phyloP scores from a whole-genome alignment of 2,113 vertebrate species.

The Regulus satrapa region DNA sequence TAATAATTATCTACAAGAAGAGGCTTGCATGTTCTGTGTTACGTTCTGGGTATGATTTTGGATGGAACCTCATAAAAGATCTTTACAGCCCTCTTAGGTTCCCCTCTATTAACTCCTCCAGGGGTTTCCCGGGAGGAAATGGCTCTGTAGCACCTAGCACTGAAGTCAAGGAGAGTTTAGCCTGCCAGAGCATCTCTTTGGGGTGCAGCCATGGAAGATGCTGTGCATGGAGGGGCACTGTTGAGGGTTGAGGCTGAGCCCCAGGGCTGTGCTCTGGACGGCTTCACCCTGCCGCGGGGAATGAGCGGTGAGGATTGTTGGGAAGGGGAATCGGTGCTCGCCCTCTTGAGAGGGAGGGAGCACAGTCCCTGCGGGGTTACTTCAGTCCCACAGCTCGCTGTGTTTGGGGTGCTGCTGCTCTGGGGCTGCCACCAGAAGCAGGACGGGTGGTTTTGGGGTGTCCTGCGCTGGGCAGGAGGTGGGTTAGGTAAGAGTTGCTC shows the following conservation, averaged over 20 bases:
- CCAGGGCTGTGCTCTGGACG: no score
- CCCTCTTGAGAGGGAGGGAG: no score
- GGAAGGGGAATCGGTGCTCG: not conserved
- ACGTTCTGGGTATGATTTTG: not conserved
- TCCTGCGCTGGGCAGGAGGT: not conserved
- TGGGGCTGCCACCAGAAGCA: not conserved
- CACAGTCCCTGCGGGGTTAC: no score
- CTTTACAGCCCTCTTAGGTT: not conserved
- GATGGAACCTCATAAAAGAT: not conserved
- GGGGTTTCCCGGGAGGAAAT: not conserved
- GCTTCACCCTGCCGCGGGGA: no score
- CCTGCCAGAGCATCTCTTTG: rapidly evolving
- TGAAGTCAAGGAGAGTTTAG: not conserved
- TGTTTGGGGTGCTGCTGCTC: not conserved
- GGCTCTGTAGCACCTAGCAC: not conserved
- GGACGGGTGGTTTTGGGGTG: not conserved
- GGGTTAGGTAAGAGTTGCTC: not conserved
- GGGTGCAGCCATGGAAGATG: not conserved
- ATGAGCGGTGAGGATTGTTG: no score
- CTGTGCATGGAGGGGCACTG: rapidly evolving
- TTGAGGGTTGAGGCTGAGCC: not conserved
- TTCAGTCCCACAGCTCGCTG: not conserved
- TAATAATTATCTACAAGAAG: not conserved
- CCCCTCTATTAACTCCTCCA: not conserved
- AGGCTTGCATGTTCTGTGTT: not conserved